A percentile compares a stretch with the other conserved stretches of the same genome.
phyloP scores from a whole-genome alignment of 2,797 vertebrate species.

The Sorex maritimensis region DNA sequence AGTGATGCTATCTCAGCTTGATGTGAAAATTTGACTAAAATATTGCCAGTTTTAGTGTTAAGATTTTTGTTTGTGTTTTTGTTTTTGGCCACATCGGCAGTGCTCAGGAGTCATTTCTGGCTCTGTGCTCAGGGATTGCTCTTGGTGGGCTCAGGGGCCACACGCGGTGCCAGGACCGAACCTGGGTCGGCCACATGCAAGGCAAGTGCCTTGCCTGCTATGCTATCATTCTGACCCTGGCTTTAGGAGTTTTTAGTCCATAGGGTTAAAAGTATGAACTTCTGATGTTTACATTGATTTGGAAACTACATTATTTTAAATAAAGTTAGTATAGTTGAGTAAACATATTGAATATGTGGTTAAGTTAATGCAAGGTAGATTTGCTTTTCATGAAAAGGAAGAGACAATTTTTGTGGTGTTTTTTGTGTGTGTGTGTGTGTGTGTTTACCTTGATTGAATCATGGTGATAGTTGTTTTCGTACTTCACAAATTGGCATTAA shows the following conservation, averaged over 20 bases:
- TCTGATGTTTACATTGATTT: constrained; percentile 24
- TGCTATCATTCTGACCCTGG: background rate
- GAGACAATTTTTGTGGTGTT: background rate
- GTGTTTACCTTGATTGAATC: background rate
- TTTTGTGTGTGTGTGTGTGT: background rate
- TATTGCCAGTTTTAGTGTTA: background rate
- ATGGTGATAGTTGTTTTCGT: background rate
- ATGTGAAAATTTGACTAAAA: background rate
- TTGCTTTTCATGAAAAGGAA: background rate
- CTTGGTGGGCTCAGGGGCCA: too few relatives aligned
- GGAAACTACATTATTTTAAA: constrained; percentile 52
- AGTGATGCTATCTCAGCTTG: background rate
- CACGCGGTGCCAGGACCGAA: too few relatives aligned
- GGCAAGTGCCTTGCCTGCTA: too few relatives aligned
- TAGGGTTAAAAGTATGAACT: background rate
- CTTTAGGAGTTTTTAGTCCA: background rate
- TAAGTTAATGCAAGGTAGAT: background rate
- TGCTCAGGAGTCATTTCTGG: too few relatives aligned
- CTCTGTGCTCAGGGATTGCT: too few relatives aligned
- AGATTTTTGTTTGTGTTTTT: too few relatives aligned
- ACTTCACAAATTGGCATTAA: background rate
- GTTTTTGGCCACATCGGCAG: too few relatives aligned
- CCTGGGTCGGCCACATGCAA: too few relatives aligned
- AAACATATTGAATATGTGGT: constrained; percentile 36
- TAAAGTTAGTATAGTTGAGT: constrained; percentile 43